Conservation (phyloP, 2,888 invertebrate species). For the Hemithea aestivaria region DNA sequence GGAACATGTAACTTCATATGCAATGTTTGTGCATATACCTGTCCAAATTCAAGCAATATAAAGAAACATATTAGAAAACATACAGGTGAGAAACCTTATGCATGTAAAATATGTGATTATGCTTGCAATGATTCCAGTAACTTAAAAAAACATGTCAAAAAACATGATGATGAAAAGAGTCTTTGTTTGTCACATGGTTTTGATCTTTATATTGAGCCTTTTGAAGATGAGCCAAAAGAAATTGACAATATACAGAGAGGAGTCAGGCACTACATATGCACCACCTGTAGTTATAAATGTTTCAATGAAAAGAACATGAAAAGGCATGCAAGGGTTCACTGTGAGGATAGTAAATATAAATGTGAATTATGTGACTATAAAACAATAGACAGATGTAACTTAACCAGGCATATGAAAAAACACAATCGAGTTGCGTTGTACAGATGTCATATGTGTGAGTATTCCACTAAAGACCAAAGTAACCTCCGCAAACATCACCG, state of each 20-base stretch:
- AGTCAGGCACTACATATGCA: too few species aligned
- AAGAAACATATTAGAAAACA: slow-evolving; percentile 10
- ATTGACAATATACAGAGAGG: too few species aligned
- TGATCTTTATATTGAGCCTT: too few species aligned
- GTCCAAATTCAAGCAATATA: slow-evolving; percentile 5
- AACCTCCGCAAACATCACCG: slow-evolving; percentile 12
- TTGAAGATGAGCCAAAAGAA: too few species aligned
- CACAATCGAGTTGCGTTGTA: slow-evolving; percentile 9
- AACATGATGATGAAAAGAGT: too few species aligned
- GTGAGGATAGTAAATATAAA: too few species aligned
- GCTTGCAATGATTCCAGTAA: slow-evolving; percentile 13
- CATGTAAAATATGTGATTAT: slow-evolving; percentile 9
- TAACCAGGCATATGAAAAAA: slow-evolving; percentile 9
- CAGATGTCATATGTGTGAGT: slow-evolving; percentile 6
- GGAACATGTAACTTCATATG: too few species aligned
- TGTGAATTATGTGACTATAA: too few species aligned
- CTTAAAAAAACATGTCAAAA: slow-evolving; percentile 9
- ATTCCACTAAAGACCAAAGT: slow-evolving; percentile 11
- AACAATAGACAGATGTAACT: slow-evolving; percentile 2
- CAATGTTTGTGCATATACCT: slow-evolving; percentile 3
- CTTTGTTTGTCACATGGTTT: too few species aligned
- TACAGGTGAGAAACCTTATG: slow-evolving; percentile 12
- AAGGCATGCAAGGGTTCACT: too few species aligned
- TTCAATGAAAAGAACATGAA: too few species aligned
- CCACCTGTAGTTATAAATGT: too few species aligned